Conservation (phyloP, 2,888 invertebrate species). For the Drosophila picticornis region DNA sequence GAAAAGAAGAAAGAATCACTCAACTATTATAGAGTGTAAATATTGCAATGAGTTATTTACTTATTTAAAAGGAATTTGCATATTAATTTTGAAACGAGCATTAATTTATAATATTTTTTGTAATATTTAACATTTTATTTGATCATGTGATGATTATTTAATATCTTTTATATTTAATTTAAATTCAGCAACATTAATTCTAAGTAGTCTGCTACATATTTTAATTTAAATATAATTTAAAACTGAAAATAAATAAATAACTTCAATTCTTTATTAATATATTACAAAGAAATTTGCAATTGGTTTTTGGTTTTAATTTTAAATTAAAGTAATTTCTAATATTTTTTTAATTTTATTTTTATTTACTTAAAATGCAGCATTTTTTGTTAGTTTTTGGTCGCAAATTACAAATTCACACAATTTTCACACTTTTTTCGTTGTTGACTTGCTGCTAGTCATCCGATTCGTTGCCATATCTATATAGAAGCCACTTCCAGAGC, state of each 20-base stretch:
- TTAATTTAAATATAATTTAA: neutral
- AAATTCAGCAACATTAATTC: too few species aligned
- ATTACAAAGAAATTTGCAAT: neutral
- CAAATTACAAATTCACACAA: neutral
- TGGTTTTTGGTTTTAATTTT: neutral
- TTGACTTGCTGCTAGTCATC: neutral
- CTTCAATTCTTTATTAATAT: neutral
- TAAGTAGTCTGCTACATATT: too few species aligned
- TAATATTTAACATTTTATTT: neutral
- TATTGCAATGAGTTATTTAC: too few species aligned
- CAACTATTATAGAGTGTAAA: neutral
- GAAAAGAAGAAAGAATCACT: neutral
- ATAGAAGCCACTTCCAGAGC: constrained; percentile 49
- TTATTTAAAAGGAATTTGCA: too few species aligned
- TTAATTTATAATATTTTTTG: neutral
- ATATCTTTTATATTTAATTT: neutral
- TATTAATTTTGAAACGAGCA: too few species aligned
- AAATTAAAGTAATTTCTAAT: neutral
- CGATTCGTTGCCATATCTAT: constrained; percentile 2
- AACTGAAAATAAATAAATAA: neutral
- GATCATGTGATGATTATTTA: neutral
- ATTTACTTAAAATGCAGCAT: neutral
- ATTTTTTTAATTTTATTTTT: neutral
- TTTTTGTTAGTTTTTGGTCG: neutral
- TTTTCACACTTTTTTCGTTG: neutral